Percentiles rank a stretch among this genome's conserved stretches.
Conservation (phyloP, 2,113 vertebrate species). For the Chionodraco myersi region DNA sequence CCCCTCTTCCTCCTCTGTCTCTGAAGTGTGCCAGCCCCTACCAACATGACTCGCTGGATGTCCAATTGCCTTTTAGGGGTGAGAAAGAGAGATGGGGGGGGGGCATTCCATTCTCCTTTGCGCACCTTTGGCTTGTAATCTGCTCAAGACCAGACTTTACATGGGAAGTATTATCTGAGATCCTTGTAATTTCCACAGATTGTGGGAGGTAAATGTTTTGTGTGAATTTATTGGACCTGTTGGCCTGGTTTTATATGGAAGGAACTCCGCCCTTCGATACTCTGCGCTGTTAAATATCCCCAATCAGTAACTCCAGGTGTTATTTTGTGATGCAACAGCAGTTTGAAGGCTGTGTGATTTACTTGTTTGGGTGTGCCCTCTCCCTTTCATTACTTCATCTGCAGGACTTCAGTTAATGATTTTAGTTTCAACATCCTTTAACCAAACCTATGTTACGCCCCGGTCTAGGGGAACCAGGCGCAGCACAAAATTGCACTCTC, state of each 20-base stretch:
- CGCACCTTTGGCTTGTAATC: slow-evolving; percentile 58
- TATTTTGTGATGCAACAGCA: slow-evolving; percentile 22
- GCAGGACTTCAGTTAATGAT: slow-evolving; percentile 5
- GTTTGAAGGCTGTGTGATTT: slow-evolving; percentile 11
- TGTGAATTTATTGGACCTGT: slow-evolving; percentile 24
- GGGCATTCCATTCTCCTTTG: slow-evolving; percentile 57
- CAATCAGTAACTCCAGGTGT: slow-evolving; percentile 32
- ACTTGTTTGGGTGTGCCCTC: neutral
- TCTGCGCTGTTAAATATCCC: slow-evolving; percentile 27
- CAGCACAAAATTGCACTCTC: no score
- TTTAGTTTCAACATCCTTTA: slow-evolving; percentile 2
- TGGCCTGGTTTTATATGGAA: slow-evolving; percentile 12
- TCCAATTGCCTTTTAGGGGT: slow-evolving; percentile 52
- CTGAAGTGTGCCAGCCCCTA: slow-evolving; percentile 45
- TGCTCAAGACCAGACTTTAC: slow-evolving; percentile 34
- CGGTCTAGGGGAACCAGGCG: no score
- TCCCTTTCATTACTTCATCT: neutral
- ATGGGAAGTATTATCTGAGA: slow-evolving; percentile 26
- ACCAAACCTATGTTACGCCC: neutral
- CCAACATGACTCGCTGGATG: slow-evolving; percentile 27
- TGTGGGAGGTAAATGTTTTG: slow-evolving; percentile 30
- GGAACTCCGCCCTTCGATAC: slow-evolving; percentile 18
- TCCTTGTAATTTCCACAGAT: slow-evolving; percentile 30
- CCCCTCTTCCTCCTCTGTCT: slow-evolving; percentile 34
- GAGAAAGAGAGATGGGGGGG: neutral